Evolutionary conservation across 1,140 invertebrate genomes (phyloP), one percentile per base, ranked within the genome.

Genomic region (Drosophila fuyamai): DNA sequence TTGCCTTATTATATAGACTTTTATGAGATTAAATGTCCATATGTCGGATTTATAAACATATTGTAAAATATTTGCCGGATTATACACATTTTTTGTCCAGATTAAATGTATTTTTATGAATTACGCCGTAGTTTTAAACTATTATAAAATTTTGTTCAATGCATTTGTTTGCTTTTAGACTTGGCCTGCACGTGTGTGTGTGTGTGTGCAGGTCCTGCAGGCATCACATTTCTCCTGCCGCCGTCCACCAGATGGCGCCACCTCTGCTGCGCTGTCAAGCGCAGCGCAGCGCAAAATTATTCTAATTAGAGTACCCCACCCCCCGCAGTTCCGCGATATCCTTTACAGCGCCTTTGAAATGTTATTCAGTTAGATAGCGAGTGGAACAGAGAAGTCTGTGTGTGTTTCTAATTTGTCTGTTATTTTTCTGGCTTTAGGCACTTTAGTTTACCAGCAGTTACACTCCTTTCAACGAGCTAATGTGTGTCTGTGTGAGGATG

Each of bases 201-300:
- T 61, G 27, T 57, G 32, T 66, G 47, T 58, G 47, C 40, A 29
- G 67, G 70, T 79, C 81, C 81, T 84, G 66, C 81, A 79, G 80
- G 76, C 81, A 84, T 43, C 18, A 68, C 75, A 62, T 75, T 65
- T 40, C 51, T 63, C 38, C 8, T 29, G 40, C 51, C 47, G 62
- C 58, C 66, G 44, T 36, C 63, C 71, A 48, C 61, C 79, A 88
- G 83, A 71, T 81, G 83, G 63, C 63, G 59, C 40, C 71, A 77
- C 76, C 81, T 83, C 77, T 86, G 47, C 66, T 73, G 55, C 44
- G 59, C 61, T 71, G 61, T 56, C 79, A 58, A 61, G 79, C 83
- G 83, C 83, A 86, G 67, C 72, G 79, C 76, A 86, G 83, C 83
- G 83, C 71, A 70, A 88, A 86, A 86, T 86, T 86, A 86, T 86